These are phyloP conservation scores for Aleiodes alternator DNA, from an alignment of 2,888 invertebrate genomes.

Conservation along the genomic window DNA sequence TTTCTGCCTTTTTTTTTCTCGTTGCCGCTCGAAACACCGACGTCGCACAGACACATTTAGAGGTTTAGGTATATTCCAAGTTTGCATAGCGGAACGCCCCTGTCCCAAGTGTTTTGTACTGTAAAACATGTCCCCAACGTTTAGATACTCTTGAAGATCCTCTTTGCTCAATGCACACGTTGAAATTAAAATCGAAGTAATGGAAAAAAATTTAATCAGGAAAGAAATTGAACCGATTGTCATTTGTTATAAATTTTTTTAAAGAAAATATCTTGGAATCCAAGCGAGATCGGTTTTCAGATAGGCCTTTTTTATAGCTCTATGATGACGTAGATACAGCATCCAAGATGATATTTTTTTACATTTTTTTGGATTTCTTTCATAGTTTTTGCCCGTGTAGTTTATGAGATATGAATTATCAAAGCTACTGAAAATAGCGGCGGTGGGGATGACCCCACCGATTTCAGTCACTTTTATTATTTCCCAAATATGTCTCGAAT, in stretches of 20 bases:
- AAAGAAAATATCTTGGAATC: too few relatives aligned
- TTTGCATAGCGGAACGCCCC: constrained; percentile 75
- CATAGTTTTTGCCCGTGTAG: too few relatives aligned
- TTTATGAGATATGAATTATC: too few relatives aligned
- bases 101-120: constrained; percentile 60
- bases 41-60: constrained; percentile 63
- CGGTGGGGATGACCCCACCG: too few relatives aligned
- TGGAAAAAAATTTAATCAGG: constrained; percentile 35
- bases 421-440: too few relatives aligned
- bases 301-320: too few relatives aligned
- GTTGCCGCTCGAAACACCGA: constrained; percentile 44
- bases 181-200: constrained; percentile 23
- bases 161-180: constrained; percentile 16
- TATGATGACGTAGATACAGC: too few relatives aligned
- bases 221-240: background rate
- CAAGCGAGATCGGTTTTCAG: constrained; percentile 9
- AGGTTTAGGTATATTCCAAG: constrained; percentile 69
- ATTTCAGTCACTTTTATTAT: too few relatives aligned
- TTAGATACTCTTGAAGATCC: constrained; percentile 49
- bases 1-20: constrained; percentile 7
- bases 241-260: too few relatives aligned
- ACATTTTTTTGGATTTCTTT: too few relatives aligned
- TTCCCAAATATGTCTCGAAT: too few relatives aligned
- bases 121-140: constrained; percentile 56
- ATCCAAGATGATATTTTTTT: too few relatives aligned